Evolutionary conservation across 2,888 invertebrate species (phyloP).

Genomic region (Caenorhabditis sinica): DNA sequence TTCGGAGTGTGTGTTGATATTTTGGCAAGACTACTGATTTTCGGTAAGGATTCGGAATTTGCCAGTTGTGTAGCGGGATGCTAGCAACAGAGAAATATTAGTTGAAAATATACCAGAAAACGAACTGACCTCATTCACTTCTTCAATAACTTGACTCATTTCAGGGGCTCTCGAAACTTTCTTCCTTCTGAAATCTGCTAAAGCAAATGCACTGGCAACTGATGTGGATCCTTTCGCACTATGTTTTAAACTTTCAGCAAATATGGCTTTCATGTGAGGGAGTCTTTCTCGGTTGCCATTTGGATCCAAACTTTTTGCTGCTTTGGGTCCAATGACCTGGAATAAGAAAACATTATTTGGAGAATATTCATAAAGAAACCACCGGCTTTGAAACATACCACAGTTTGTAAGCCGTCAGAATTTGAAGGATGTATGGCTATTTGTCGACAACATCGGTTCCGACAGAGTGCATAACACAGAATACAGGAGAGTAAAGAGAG

Average conservation of each 20-base stretch:
- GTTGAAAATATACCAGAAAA: background rate
- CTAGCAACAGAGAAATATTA: slow-evolving; percentile 5
- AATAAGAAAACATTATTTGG: background rate
- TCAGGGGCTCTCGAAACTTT: slow-evolving; percentile 62
- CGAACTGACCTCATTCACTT: slow-evolving; percentile 39
- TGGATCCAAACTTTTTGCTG: slow-evolving; percentile 35
- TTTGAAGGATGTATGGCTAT: slow-evolving; percentile 53
- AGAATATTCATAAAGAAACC: too few relatives aligned
- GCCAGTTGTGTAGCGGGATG: background rate
- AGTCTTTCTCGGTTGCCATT: slow-evolving; percentile 33
- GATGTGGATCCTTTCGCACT: slow-evolving; percentile 69
- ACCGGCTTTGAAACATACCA: slow-evolving; percentile 43
- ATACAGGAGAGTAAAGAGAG: slow-evolving; percentile 59
- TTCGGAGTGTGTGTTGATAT: slow-evolving; percentile 57
- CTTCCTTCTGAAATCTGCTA: slow-evolving; percentile 60
- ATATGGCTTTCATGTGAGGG: slow-evolving; percentile 66
- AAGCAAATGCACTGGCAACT: slow-evolving; percentile 65
- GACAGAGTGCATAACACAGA: slow-evolving; percentile 55
- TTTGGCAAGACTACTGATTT: slow-evolving; percentile 50
- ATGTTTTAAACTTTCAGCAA: slow-evolving; percentile 67
- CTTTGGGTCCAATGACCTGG: slow-evolving; percentile 50
- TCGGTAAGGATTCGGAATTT: slow-evolving; percentile 33
- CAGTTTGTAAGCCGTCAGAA: slow-evolving; percentile 56
- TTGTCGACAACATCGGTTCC: slow-evolving; percentile 46
- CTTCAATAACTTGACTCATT: slow-evolving; percentile 62